Evolutionary conservation across 1,140 invertebrate species (phyloP).

Genomic region (Chymomyza costata): DNA sequence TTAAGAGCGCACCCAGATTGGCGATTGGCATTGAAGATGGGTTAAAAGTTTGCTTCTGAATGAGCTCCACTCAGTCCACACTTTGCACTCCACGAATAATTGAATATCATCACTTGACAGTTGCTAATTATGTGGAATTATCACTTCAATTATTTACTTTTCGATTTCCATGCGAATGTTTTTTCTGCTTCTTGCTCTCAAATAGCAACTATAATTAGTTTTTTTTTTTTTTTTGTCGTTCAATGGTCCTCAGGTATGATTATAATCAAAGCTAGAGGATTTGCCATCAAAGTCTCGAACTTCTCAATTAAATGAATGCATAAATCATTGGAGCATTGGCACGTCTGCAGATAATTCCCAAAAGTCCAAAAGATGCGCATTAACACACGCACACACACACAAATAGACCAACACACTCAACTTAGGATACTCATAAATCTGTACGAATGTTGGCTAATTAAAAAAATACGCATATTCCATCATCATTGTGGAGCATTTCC

Average conservation of each 20-base stretch:
- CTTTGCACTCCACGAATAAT: slow-evolving; percentile 45
- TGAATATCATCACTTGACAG: slow-evolving; percentile 72
- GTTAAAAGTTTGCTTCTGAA: slow-evolving; percentile 36
- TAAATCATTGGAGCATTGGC: slow-evolving; percentile 60
- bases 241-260: slow-evolving; percentile 58
- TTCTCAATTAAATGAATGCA: slow-evolving; percentile 74
- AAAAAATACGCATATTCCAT: slow-evolving; percentile 74
- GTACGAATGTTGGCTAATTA: slow-evolving; percentile 61
- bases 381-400: slow-evolving; percentile 19
- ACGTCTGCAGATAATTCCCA: slow-evolving; percentile 69
- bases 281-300: slow-evolving; percentile 69
- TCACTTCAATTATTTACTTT: slow-evolving; percentile 73
- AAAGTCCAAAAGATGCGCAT: slow-evolving; percentile 53
- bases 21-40: slow-evolving; percentile 17
- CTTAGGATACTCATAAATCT: slow-evolving; percentile 66
- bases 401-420: slow-evolving; percentile 26
- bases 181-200: slow-evolving; percentile 28
- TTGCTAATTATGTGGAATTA: slow-evolving; percentile 73
- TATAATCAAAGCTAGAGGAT: slow-evolving; percentile 68
- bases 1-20: slow-evolving; percentile 40
- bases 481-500: slow-evolving; percentile 51
- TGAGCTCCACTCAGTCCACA: slow-evolving; percentile 1
- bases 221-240: slow-evolving; percentile 17
- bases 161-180: slow-evolving; percentile 50
- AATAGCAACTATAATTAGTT: slow-evolving; percentile 52